A percentile compares a stretch with the other conserved stretches of the same genome.
Conservation (phyloP, 2,888 invertebrate genomes). For the Himalopsyche kuldschensis region DNA sequence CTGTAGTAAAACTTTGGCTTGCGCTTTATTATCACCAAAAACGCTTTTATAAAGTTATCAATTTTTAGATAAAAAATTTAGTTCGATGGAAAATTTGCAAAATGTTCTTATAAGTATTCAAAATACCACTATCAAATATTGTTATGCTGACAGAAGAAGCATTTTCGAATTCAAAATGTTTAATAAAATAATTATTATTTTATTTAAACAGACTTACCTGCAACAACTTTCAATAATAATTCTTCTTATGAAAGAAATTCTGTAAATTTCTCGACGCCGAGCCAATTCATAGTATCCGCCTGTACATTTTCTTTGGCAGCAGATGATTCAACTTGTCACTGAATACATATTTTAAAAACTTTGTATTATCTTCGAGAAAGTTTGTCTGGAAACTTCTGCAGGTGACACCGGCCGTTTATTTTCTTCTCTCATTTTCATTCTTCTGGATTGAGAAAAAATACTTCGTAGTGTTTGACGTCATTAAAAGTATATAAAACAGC, state of each 20-base stretch:
- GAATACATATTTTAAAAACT: conserved; percentile 30
- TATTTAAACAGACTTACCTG: neutral
- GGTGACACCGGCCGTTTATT: conserved; percentile 27
- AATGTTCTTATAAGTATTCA: too few relatives aligned
- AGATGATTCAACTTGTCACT: conserved; percentile 24
- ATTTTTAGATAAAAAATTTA: too few relatives aligned
- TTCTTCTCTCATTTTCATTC: conserved; percentile 11
- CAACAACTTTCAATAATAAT: neutral
- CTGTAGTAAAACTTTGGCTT: too few relatives aligned
- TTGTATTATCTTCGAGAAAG: conserved; percentile 20
- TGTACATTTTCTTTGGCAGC: conserved; percentile 9
- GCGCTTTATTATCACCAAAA: too few relatives aligned
- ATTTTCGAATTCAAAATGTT: neutral
- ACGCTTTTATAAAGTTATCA: too few relatives aligned
- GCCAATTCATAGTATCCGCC: neutral
- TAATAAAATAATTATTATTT: neutral
- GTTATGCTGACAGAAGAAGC: too few relatives aligned
- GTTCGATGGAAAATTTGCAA: too few relatives aligned
- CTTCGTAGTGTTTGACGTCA: conserved; percentile 10
- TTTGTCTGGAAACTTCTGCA: conserved; percentile 24
- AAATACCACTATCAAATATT: too few relatives aligned
- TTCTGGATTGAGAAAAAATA: conserved; percentile 3
- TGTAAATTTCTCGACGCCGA: neutral
- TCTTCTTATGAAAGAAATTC: neutral
- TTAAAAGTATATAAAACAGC: conserved; percentile 21